These are phyloP conservation scores for Haliclona indistincta DNA, from an alignment of 37 sponge, comb jelly and placozoan genomes.

Conservation along the genomic window DNA sequence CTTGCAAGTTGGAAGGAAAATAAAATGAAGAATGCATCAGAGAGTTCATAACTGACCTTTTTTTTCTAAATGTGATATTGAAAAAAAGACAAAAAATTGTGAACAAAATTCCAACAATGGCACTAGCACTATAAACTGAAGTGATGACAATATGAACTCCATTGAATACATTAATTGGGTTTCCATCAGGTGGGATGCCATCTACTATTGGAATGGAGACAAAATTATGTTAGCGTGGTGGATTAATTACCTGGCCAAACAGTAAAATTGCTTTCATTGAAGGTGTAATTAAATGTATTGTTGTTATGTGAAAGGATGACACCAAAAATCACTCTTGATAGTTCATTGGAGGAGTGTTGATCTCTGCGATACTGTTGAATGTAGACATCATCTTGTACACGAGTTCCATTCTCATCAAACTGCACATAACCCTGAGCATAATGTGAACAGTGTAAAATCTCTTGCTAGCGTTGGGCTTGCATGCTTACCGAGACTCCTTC, in stretches of 20 bases:
- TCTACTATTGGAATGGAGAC: constrained; percentile 1
- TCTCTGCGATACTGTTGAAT: too few relatives aligned
- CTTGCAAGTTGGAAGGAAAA: not conserved
- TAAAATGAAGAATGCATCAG: too few relatives aligned
- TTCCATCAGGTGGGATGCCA: constrained; percentile 43
- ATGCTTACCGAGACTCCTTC: too few relatives aligned
- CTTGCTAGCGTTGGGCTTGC: too few relatives aligned
- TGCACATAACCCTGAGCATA: too few relatives aligned
- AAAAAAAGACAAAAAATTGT: constrained; percentile 6
- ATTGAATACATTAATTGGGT: not conserved
- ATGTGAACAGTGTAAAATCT: too few relatives aligned
- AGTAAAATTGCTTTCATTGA: constrained; percentile 9
- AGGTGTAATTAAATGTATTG: too few relatives aligned
- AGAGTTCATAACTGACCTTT: constrained; percentile 18
- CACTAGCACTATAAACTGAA: not conserved
- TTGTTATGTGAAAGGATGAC: too few relatives aligned
- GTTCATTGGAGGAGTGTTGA: not conserved
- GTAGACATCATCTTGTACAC: too few relatives aligned
- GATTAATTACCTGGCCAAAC: not conserved
- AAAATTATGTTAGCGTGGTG: not conserved
- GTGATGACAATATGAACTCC: not conserved
- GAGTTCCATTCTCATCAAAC: too few relatives aligned
- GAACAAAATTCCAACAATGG: not conserved
- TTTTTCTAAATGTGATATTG: constrained; percentile 19
- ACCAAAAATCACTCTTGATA: too few relatives aligned